A percentile compares a stretch with the other conserved stretches of the same genome.
These are phyloP conservation scores for Nymphalis c-album DNA, from an alignment of 2,888 invertebrate species.

Conservation along the genomic window DNA sequence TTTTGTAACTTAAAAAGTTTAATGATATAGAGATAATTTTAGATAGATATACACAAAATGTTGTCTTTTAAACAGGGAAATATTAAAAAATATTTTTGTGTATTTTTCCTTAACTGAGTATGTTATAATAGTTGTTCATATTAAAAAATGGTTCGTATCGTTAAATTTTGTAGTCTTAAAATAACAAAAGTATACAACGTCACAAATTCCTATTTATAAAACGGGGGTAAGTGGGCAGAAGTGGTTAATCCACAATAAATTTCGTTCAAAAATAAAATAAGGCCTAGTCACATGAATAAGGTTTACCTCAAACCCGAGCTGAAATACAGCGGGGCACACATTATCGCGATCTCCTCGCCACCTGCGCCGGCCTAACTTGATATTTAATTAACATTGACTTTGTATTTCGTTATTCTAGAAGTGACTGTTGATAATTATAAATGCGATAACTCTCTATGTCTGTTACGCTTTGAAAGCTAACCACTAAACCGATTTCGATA, in stretches of 20 bases:
- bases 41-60: too few relatives aligned
- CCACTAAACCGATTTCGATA: too few relatives aligned
- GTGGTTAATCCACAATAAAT: constrained; percentile 36
- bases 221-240: constrained; percentile 18
- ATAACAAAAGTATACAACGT: background rate
- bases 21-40: too few relatives aligned
- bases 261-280: constrained; percentile 36
- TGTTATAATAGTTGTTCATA: too few relatives aligned
- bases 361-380: constrained; percentile 67
- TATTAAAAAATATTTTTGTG: too few relatives aligned
- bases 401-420: constrained; percentile 46
- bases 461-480: too few relatives aligned
- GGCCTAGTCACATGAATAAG: constrained; percentile 56
- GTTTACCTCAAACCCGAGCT: constrained; percentile 64
- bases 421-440: constrained; percentile 35
- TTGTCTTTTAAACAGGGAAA: too few relatives aligned
- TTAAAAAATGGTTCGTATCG: background rate
- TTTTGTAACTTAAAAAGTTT: too few relatives aligned
- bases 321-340: constrained; percentile 60
- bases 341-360: constrained; percentile 63
- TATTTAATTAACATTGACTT: constrained; percentile 65
- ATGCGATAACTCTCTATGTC: too few relatives aligned
- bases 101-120: too few relatives aligned
- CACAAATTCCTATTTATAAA: constrained; percentile 15
- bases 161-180: constrained; percentile 1